These are phyloP conservation scores for Oppia nitens DNA, from an alignment of 1,140 invertebrate genomes.

Conservation along the genomic window DNA sequence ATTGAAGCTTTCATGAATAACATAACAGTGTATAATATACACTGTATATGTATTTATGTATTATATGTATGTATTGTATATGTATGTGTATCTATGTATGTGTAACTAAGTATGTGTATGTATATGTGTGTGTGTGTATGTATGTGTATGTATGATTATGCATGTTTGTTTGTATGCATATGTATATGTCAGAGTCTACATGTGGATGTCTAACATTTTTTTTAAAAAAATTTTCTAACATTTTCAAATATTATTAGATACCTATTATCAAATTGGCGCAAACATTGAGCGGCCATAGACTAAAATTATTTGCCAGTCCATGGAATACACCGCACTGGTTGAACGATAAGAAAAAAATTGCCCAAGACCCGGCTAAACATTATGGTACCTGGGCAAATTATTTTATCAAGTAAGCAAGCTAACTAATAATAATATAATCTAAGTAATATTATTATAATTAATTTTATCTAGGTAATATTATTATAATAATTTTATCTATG, in stretches of 20 bases:
- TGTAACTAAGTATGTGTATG: too few relatives aligned
- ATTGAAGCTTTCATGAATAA: too few relatives aligned
- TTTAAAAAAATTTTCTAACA: neutral
- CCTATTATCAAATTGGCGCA: slow-evolving; percentile 41
- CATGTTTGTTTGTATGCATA: neutral
- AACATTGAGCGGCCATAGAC: slow-evolving; percentile 26
- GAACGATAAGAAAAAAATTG: slow-evolving; percentile 55
- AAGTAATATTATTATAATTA: too few relatives aligned
- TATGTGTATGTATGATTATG: neutral
- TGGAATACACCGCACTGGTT: slow-evolving; percentile 85
- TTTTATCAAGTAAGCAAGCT: slow-evolving; percentile 40
- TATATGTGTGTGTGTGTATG: too few relatives aligned
- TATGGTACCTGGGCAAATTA: slow-evolving; percentile 66
- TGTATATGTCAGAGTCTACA: neutral
- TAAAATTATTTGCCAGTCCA: slow-evolving; percentile 43
- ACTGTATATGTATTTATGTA: too few relatives aligned
- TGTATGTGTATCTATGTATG: too few relatives aligned
- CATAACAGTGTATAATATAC: too few relatives aligned
- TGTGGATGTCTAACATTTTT: neutral
- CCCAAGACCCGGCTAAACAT: slow-evolving; percentile 38
- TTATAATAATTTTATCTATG: too few relatives aligned
- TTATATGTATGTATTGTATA: too few relatives aligned
- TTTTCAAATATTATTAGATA: slow-evolving; percentile 31
- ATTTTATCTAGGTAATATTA: too few relatives aligned
- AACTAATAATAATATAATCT: neutral